phyloP scores from a whole-genome alignment of 2,113 vertebrate genomes.

The Bambusicola thoracicus region DNA sequence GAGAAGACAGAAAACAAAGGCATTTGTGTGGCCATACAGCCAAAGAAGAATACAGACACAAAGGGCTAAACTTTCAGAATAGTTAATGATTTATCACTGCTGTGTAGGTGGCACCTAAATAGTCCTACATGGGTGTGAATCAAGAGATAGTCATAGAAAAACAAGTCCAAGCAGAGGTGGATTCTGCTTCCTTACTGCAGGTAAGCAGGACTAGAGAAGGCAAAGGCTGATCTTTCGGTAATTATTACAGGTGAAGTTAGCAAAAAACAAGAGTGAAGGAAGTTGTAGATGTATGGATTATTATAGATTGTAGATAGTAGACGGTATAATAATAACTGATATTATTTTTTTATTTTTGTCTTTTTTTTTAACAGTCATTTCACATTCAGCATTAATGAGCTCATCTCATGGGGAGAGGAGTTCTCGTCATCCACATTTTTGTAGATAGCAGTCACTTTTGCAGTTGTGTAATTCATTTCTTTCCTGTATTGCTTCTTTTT shows the following conservation, averaged over 20 bases:
- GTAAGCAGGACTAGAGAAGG: neutral
- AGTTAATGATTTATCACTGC: neutral
- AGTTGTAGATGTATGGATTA: too few species aligned
- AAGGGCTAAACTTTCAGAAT: neutral
- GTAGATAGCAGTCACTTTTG: conserved; percentile 14
- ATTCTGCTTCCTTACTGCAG: neutral
- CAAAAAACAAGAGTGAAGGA: neutral
- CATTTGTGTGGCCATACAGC: neutral
- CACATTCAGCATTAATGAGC: neutral
- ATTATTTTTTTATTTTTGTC: neutral
- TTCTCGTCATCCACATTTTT: neutral
- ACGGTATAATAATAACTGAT: neutral
- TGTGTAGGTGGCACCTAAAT: neutral
- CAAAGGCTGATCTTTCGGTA: neutral
- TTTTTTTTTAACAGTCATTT: neutral
- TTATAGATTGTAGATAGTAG: neutral
- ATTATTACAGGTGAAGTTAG: neutral
- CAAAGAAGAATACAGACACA: neutral
- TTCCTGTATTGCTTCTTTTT: neutral
- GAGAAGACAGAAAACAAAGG: neutral
- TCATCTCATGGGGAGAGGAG: neutral
- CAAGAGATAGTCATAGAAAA: neutral
- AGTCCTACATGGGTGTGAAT: neutral
- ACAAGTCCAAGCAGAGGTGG: neutral
- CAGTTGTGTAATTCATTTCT: neutral